A percentile compares a stretch with the other conserved stretches of the same genome.
phyloP scores from a whole-genome alignment of 1,140 invertebrate genomes.

The Anastatus disparis region DNA sequence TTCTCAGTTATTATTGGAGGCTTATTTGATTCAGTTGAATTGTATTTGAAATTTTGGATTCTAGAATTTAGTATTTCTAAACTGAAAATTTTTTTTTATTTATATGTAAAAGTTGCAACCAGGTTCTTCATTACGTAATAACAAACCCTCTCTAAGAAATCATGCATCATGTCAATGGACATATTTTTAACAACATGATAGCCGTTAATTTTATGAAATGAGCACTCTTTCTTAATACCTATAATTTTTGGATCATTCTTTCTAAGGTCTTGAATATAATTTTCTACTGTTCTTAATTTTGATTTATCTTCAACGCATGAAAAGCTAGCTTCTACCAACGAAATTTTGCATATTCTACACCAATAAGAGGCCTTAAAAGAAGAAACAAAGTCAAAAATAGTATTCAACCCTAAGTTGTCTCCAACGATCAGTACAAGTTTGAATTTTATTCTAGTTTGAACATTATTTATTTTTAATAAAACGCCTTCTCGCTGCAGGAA shows the following conservation, averaged over 20 bases:
- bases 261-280: constrained; percentile 28
- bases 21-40: background rate
- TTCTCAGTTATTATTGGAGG: background rate
- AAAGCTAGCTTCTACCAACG: constrained; percentile 18
- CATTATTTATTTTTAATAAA: background rate
- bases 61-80: constrained; percentile 12
- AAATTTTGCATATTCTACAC: constrained; percentile 10
- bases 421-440: background rate
- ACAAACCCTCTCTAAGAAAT: constrained; percentile 23
- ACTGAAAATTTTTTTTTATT: constrained; percentile 24
- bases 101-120: constrained; percentile 4
- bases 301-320: background rate
- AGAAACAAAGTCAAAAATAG: background rate
- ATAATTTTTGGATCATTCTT: constrained; percentile 8
- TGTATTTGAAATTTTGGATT: constrained; percentile 21
- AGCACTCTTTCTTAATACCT: constrained; percentile 16
- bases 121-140: background rate
- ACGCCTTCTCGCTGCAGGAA: background rate
- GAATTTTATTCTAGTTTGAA: background rate
- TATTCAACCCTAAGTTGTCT: no score
- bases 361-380: background rate
- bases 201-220: constrained; percentile 14
- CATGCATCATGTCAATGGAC: constrained; percentile 34
- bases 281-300: constrained; percentile 33
- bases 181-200: constrained; percentile 26